Conservation (phyloP, 2,888 invertebrate species). For the Drosophila nigritarsus region DNA sequence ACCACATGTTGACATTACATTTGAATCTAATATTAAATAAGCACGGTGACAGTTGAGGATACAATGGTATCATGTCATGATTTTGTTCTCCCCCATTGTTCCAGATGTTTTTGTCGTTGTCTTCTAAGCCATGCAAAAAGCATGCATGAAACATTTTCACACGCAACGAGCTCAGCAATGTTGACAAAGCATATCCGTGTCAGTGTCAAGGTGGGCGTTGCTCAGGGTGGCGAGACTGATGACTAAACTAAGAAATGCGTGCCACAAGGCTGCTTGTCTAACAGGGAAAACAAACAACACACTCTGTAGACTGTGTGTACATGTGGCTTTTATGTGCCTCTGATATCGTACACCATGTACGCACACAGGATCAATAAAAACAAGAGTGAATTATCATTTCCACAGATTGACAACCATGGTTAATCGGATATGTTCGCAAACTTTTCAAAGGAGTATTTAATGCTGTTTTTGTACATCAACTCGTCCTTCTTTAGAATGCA, state of each 20-base stretch:
- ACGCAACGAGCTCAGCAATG: constrained; percentile 35
- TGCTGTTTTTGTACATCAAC: background rate
- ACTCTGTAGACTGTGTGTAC: constrained; percentile 7
- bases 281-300: constrained; percentile 4
- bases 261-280: constrained; percentile 10
- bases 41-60: background rate
- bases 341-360: background rate
- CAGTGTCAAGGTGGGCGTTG: constrained; percentile 21
- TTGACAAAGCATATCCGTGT: constrained; percentile 56
- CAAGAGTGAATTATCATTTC: background rate
- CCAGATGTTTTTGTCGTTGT: background rate
- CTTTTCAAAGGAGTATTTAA: background rate
- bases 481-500: background rate
- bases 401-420: background rate
- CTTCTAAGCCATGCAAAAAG: background rate
- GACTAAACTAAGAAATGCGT: constrained; percentile 17
- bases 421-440: background rate
- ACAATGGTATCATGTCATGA: constrained; percentile 5
- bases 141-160: constrained; percentile 38
- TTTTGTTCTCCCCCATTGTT: constrained; percentile 1
- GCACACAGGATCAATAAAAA: background rate
- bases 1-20: constrained; percentile 38
- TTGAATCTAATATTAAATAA: constrained; percentile 42
- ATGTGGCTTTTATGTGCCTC: background rate
- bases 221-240: constrained; percentile 5